phyloP scores from a whole-genome alignment of 1,140 invertebrate species.

The Euura saliciscinereae region DNA sequence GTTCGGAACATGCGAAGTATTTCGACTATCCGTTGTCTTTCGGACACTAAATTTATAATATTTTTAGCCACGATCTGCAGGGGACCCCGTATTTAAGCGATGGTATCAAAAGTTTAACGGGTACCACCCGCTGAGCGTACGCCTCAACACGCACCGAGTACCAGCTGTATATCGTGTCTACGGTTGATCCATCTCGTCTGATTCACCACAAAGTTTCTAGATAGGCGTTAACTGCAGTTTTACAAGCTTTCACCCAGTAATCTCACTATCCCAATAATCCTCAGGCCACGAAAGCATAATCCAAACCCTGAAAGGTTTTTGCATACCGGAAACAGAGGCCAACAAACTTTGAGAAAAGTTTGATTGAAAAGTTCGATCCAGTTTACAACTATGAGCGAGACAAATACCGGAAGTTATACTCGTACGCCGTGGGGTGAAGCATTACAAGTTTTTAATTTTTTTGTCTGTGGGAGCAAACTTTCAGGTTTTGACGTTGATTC shows the following conservation, averaged over 20 bases:
- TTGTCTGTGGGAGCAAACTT: too few relatives aligned
- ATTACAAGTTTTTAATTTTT: too few relatives aligned
- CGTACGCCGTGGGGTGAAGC: background rate
- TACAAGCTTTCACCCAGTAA: too few relatives aligned
- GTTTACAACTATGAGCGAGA: background rate
- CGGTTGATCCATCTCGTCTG: too few relatives aligned
- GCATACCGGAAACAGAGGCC: background rate
- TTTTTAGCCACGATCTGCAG: background rate
- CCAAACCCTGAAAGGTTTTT: too few relatives aligned
- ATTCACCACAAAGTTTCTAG: too few relatives aligned
- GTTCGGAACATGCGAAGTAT: background rate
- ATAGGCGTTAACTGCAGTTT: too few relatives aligned
- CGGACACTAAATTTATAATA: background rate
- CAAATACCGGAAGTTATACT: background rate
- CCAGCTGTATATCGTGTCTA: too few relatives aligned
- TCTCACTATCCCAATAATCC: too few relatives aligned
- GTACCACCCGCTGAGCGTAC: background rate
- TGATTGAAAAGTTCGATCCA: background rate
- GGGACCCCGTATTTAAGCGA: background rate
- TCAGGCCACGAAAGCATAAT: too few relatives aligned
- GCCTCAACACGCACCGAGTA: background rate
- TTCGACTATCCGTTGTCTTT: background rate
- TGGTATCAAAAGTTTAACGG: conserved; percentile 1
- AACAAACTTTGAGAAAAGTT: background rate
- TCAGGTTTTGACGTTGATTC: too few relatives aligned